Evolutionary conservation across 2,888 invertebrate genomes (phyloP).

Genomic region (Lucinisca nassula): DNA sequence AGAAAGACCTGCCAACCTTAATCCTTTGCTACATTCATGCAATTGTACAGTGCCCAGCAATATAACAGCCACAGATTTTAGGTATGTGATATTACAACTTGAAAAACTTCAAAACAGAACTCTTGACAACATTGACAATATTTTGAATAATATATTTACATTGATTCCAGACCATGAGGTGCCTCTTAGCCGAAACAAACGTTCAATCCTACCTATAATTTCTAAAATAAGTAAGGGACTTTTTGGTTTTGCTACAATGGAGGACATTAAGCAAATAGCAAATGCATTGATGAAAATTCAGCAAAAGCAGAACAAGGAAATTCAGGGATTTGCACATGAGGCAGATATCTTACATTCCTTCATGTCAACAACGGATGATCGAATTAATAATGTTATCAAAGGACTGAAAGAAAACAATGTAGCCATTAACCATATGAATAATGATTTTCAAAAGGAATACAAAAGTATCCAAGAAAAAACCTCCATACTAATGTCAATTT

Average conservation of each 20-base stretch:
- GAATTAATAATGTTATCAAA: constrained; percentile 31
- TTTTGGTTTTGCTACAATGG: background rate
- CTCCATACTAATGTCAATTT: background rate
- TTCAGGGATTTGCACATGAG: constrained; percentile 16
- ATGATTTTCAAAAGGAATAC: background rate
- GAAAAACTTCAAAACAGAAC: constrained; percentile 4
- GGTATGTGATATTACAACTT: background rate
- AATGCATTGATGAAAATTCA: constrained; percentile 9
- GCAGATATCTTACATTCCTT: constrained; percentile 30
- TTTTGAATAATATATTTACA: background rate
- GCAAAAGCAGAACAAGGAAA: background rate
- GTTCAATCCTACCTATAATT: constrained; percentile 2
- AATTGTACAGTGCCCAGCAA: background rate
- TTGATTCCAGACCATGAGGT: background rate
- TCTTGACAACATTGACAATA: background rate
- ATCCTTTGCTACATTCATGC: background rate
- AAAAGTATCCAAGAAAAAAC: background rate
- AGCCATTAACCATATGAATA: background rate
- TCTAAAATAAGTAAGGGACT: background rate
- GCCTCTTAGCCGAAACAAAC: background rate
- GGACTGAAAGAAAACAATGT: constrained; percentile 27
- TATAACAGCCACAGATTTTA: background rate
- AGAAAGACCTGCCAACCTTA: background rate
- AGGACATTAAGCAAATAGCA: constrained; percentile 1
- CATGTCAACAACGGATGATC: constrained; percentile 21